Percentiles rank a stretch among this genome's conserved stretches.
These are phyloP conservation scores for Thunnus thynnus DNA, from an alignment of 2,113 vertebrate genomes.

Conservation along the genomic window DNA sequence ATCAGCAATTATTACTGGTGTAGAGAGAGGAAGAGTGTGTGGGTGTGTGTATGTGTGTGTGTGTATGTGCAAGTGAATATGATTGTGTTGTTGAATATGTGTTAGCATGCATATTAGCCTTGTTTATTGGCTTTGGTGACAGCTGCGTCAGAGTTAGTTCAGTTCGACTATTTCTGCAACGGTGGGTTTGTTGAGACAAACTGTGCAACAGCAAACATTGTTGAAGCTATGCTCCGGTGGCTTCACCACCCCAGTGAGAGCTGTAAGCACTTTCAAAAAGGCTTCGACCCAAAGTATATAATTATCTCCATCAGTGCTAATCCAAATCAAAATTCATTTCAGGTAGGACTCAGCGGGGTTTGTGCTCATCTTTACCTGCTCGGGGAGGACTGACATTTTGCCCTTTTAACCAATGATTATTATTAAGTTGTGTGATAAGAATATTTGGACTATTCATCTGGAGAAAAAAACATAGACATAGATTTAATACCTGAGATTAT, in stretches of 20 bases:
- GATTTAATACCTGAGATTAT: background rate
- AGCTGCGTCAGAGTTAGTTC: constrained; percentile 32
- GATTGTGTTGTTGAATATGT: constrained; percentile 17
- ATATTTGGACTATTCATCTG: background rate
- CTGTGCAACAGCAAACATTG: constrained; percentile 12
- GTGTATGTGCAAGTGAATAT: constrained; percentile 18
- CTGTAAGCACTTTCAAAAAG: constrained; percentile 2
- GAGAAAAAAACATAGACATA: background rate
- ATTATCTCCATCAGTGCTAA: constrained; percentile 24
- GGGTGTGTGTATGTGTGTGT: background rate
- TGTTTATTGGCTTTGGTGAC: constrained; percentile 32
- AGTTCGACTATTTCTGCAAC: background rate
- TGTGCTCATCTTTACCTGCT: constrained; percentile 22
- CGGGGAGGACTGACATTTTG: constrained; percentile 9
- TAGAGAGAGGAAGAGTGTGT: background rate
- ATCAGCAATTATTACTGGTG: constrained; percentile 66
- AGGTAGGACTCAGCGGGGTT: constrained; percentile 6
- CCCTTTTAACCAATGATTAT: constrained; percentile 35
- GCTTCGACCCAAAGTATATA: constrained; percentile 1
- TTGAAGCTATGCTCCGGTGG: background rate
- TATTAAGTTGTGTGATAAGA: background rate
- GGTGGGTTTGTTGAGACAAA: constrained; percentile 14
- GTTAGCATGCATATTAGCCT: constrained; percentile 15
- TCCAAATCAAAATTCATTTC: constrained; percentile 41
- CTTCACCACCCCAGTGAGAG: background rate